Evolutionary conservation across 2,113 vertebrate species (phyloP), one percentile per base, ranked within the genome.

Genomic region (Ammodramus savannarum): DNA sequence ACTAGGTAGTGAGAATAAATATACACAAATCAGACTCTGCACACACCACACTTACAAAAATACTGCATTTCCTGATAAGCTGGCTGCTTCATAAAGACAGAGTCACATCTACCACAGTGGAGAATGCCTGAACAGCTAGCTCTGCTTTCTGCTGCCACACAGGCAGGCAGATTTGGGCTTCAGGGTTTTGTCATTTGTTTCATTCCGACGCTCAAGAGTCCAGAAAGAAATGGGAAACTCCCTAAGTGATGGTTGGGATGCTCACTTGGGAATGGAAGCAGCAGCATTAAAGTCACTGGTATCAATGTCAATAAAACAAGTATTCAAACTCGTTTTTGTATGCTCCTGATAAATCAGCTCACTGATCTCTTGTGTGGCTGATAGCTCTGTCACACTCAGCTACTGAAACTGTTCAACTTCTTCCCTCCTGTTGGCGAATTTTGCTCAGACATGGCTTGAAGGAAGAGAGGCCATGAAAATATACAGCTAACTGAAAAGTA

Each of bases 81-180:
- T 43, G 38, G 22, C 63, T 79, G 16, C 44, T 73, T 58, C 29
- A 69, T 46, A 62, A 27, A 58, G 7, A 61, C 22, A 57, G 19
- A 25, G 8, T 32, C 48, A 39, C 0, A 0, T 44, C 58, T 68
- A 19, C 44, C 34, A 17, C 34, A 27, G 5, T 8, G 18, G 13
- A 41, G 32, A 65, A 73, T 29, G 44, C 48, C 31, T 57, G 22
- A 67, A 65, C 25, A 32, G 51, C 57, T 29, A 54, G 13, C 14
- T 75, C 58, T 79, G 25, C 17, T n/a, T 61, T 65, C 66, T 44
- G 38, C 67, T 79, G 19, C n/a, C 3, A 3, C 43, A 36, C 0
- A 2, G 31, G 17, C 8, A 20, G 44, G 32, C 39, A 52, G n/a
- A 48, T 48, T 81, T 74, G 1, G 1, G 23, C 19, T 69, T 86